Percentiles rank a stretch among this genome's conserved stretches.
phyloP scores from a whole-genome alignment of 1,140 invertebrate species.

The Papilio dardanus region DNA sequence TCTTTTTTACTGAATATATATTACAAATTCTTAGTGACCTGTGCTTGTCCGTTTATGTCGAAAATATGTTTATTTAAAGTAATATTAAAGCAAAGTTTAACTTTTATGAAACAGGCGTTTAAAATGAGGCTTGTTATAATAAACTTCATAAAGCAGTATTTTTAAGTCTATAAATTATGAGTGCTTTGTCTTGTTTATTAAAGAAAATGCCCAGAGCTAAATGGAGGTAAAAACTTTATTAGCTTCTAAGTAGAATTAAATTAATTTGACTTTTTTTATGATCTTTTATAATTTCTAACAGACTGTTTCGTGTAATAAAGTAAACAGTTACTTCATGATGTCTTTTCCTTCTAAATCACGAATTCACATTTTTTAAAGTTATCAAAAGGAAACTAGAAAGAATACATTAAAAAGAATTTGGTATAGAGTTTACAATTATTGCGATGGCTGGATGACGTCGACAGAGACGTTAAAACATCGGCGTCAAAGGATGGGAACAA shows the following conservation, averaged over 20 bases:
- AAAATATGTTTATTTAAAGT: background rate
- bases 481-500: no score
- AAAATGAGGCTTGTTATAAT: background rate
- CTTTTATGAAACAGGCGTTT: background rate
- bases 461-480: no score
- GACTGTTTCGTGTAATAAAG: background rate
- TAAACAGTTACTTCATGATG: no score
- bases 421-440: no score
- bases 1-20: no score
- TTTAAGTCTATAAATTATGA: background rate
- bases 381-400: background rate
- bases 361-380: no score
- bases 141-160: background rate
- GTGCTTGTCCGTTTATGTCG: no score
- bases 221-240: background rate
- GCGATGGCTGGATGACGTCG: no score
- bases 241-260: background rate
- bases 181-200: slow-evolving; percentile 7
- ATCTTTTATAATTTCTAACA: background rate
- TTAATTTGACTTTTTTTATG: background rate
- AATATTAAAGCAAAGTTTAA: background rate
- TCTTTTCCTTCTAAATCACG: no score
- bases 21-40: no score
- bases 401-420: no score
- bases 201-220: background rate